phyloP scores from a whole-genome alignment of 2,113 vertebrate species.

The Rallus limicola region DNA sequence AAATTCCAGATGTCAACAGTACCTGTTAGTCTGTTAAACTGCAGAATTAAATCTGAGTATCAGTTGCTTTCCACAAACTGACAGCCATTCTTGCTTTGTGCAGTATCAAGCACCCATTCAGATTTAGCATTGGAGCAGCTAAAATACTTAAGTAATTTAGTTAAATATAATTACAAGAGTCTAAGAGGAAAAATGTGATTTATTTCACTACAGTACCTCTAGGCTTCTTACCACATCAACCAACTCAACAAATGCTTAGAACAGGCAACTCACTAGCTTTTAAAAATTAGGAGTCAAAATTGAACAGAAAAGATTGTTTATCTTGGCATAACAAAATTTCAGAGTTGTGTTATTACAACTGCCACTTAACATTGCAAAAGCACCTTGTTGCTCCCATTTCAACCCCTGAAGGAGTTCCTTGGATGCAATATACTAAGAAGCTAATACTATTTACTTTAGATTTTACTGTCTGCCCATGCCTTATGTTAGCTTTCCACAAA shows the following conservation, averaged over 20 bases:
- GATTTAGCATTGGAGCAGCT: not conserved
- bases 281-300: not conserved
- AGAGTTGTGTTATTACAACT: not conserved
- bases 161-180: not conserved
- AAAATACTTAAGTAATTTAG: not conserved
- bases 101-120: not conserved
- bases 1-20: constrained; percentile 54
- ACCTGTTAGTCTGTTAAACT: constrained; percentile 57
- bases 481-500: not conserved
- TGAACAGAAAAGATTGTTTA: not conserved
- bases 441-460: not conserved
- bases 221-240: not conserved
- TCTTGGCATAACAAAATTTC: not conserved
- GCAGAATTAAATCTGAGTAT: constrained; percentile 10
- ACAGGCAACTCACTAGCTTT: not conserved
- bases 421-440: not conserved
- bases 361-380: not conserved
- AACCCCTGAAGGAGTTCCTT: not conserved
- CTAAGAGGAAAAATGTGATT: not conserved
- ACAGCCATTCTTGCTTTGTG: not conserved
- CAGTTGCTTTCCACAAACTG: not conserved
- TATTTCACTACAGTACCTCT: not conserved
- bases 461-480: not conserved
- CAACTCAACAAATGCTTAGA: not conserved
- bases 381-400: not conserved